Evolutionary conservation across 2,888 invertebrate species (phyloP), one percentile per base, ranked within the genome.

Genomic region (Cryptophagus acutangulus): DNA sequence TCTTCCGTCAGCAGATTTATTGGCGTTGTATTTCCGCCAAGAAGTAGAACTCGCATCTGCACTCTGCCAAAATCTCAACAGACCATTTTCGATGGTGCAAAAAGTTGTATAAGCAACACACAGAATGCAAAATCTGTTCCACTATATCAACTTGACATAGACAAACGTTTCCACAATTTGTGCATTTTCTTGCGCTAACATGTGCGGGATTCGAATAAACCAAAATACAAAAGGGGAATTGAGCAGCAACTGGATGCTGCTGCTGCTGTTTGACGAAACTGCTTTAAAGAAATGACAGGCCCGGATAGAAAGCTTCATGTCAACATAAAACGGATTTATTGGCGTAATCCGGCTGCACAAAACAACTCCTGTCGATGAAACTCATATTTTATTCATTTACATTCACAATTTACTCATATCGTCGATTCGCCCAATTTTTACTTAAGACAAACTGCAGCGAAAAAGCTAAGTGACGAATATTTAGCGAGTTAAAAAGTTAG

Each of bases 171-270:
- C 51, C 51, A 51, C 55, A 55, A 54, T 55, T 58, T 54, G 58
- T 54, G 55, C 55, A 54, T 55, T 58, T 55, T 55, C 54, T 44
- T n/a, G n/a, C n/a, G 48, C 47, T 35, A 52, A 54, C 52, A 55
- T 54, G 52, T 51, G n/a, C n/a, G n/a, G 46, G 42, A 28, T 29
- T 20, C 24, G 24, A 49, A 48, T 50, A 49, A 53, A 50, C 43
- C 47, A 43, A 35, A 36, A 28, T 34, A 43, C 43, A 52, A 48
- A 43, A 41, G 17, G 28, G 33, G 40, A 45, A 48, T 46, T 45
- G 44, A 45, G 35, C 43, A 30, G n/a, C n/a, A 42, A 36, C 46
- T 36, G 40, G 37, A 26, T n/a, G n/a, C n/a, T n/a, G n/a, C n/a
- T n/a, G n/a, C n/a, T n/a, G n/a, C n/a, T 42, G 44, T 44, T 48